Percentiles rank a stretch among this genome's conserved stretches.
phyloP scores from a whole-genome alignment of 2,888 invertebrate genomes.

The Callyntrura sp. region DNA sequence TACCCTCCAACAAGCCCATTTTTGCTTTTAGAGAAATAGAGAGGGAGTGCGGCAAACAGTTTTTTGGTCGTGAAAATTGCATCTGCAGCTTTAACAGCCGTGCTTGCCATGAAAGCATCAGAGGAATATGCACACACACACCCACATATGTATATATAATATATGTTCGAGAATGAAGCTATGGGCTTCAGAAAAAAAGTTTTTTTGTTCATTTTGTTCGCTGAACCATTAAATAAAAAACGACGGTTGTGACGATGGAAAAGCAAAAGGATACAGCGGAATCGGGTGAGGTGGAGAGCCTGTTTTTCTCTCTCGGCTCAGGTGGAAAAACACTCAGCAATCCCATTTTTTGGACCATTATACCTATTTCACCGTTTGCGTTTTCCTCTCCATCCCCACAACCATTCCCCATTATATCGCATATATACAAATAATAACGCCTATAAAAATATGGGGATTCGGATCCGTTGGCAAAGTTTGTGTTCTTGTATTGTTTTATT shows the following conservation, averaged over 20 bases:
- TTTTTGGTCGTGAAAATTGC: no score
- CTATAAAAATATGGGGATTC: not conserved
- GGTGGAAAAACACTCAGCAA: constrained; percentile 66
- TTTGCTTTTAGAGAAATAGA: not conserved
- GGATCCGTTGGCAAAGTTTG: not conserved
- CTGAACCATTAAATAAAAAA: constrained; percentile 59
- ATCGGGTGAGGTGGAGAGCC: not conserved
- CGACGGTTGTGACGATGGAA: not conserved
- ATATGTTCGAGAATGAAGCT: no score
- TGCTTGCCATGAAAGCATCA: no score
- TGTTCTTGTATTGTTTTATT: not conserved
- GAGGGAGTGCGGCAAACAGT: not conserved
- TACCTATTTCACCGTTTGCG: not conserved
- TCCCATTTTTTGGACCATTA: constrained; percentile 57
- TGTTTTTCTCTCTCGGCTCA: constrained; percentile 50
- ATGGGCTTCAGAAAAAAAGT: not conserved
- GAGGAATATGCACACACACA: no score
- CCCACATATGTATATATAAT: no score
- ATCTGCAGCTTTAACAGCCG: no score
- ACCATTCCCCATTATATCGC: not conserved
- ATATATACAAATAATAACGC: not conserved
- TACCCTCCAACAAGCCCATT: not conserved
- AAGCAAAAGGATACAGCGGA: not conserved
- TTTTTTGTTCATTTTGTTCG: constrained; percentile 6
- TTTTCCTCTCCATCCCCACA: not conserved